Percentiles rank a stretch among this genome's conserved stretches.
phyloP scores from a whole-genome alignment of 92 coral and sea anemone species.

The Phenganax marumi region DNA sequence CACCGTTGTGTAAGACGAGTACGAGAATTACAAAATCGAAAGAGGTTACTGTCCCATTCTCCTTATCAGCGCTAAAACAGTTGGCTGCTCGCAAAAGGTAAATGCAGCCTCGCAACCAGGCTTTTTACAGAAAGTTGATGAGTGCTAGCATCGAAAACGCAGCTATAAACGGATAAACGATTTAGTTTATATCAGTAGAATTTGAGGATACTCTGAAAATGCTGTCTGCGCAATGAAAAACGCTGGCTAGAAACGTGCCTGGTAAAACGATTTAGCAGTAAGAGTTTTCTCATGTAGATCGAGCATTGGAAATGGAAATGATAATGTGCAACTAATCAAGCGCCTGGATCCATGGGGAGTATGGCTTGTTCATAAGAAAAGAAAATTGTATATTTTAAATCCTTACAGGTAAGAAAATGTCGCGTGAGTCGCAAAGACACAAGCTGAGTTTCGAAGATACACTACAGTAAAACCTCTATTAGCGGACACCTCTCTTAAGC shows the following conservation, averaged over 20 bases:
- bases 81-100: slow-evolving; percentile 5
- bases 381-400: slow-evolving; percentile 62
- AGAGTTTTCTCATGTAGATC: neutral
- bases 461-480: no score
- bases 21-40: neutral
- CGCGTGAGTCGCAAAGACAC: neutral
- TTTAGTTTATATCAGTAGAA: no score
- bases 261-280: neutral
- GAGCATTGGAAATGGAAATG: neutral
- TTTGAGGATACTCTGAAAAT: no score
- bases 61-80: slow-evolving; percentile 23
- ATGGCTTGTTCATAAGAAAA: slow-evolving; percentile 68
- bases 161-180: no score
- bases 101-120: no score
- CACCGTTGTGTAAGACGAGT: neutral
- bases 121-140: no score
- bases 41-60: slow-evolving; percentile 13
- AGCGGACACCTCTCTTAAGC: no score
- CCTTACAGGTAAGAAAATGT: slow-evolving; percentile 72
- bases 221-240: no score
- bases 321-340: slow-evolving; percentile 67
- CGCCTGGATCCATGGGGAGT: slow-evolving; percentile 98
- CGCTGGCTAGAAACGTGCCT: no score
- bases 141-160: no score
- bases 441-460: neutral